phyloP scores from a whole-genome alignment of 2,113 vertebrate species.

The Spermophilus dauricus region DNA sequence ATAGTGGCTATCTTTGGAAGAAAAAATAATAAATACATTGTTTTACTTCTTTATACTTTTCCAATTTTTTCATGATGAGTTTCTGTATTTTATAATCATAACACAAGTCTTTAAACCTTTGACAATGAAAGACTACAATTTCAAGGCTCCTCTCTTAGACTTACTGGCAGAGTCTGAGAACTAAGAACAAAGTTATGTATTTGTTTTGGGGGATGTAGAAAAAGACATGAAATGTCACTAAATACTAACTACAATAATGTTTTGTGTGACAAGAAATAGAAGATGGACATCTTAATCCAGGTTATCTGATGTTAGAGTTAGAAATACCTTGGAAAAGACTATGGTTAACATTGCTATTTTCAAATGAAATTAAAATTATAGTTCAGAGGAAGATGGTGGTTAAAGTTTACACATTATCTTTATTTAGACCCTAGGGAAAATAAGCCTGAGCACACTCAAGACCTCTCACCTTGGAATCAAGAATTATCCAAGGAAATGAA shows the following conservation, averaged over 20 bases:
- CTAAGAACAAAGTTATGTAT: background rate
- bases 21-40: background rate
- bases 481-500: background rate
- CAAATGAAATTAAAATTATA: slow-evolving; percentile 35
- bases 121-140: background rate
- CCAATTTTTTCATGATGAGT: background rate
- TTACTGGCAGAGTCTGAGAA: background rate
- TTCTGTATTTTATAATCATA: slow-evolving; percentile 6
- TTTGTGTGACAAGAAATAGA: background rate
- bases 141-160: background rate
- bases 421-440: background rate
- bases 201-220: background rate
- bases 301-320: background rate
- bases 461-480: background rate
- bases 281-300: background rate
- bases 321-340: background rate
- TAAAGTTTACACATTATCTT: background rate
- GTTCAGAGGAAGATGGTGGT: background rate
- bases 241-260: background rate
- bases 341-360: background rate
- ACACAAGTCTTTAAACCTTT: background rate
- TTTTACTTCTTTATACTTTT: background rate
- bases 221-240: background rate
- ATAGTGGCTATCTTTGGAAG: background rate
- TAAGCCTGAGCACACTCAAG: background rate